Percentiles rank a stretch among this genome's conserved stretches.
Conservation (phyloP, 1,140 invertebrate genomes). For the Coenobita brevimanus region DNA sequence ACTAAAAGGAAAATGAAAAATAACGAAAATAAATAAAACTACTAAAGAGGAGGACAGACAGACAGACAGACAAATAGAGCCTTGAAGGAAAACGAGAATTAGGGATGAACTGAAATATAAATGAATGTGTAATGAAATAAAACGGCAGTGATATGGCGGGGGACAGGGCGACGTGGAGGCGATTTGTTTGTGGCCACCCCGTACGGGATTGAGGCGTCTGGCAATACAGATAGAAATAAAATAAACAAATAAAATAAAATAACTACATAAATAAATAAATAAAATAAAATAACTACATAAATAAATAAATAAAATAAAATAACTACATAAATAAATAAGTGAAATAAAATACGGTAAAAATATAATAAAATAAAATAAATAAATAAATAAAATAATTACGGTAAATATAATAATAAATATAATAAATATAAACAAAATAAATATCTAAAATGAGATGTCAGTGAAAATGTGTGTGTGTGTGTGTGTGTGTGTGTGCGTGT, state of each 20-base stretch:
- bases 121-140: neutral
- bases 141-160: neutral
- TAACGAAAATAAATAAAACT: neutral
- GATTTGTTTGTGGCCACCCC: too few species aligned
- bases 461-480: too few species aligned
- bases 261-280: too few species aligned
- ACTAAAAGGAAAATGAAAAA: neutral
- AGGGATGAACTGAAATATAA: neutral
- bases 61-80: too few species aligned
- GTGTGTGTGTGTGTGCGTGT: neutral
- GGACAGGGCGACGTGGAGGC: neutral
- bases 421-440: too few species aligned
- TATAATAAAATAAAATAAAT: neutral
- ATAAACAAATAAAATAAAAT: too few species aligned
- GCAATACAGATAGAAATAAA: too few species aligned
- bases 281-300: too few species aligned
- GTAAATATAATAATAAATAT: too few species aligned
- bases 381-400: neutral
- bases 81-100: too few species aligned
- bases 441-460: too few species aligned
- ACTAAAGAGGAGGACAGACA: neutral
- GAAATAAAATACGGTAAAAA: neutral
- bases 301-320: neutral
- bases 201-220: too few species aligned
- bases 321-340: neutral